Evolutionary conservation across 2,113 vertebrate genomes (phyloP).

Genomic region (Melanostigma gelatinosum): DNA sequence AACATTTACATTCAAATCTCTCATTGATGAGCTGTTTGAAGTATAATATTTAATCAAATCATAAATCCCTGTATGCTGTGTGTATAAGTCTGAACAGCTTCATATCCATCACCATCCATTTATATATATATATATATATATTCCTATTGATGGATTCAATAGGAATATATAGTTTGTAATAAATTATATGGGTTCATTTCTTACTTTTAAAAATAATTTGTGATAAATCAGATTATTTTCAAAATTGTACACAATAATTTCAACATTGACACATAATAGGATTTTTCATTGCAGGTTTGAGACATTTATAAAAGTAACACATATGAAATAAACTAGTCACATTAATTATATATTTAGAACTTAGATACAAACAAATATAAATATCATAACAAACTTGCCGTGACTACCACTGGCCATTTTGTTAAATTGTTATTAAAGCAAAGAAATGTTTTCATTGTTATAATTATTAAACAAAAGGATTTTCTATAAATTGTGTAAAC

Average conservation of each 20-base stretch:
- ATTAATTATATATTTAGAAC: conserved; percentile 1
- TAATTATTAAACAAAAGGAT: not conserved
- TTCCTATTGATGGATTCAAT: not conserved
- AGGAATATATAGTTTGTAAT: not conserved
- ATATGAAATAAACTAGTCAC: not conserved
- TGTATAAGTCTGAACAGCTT: not conserved
- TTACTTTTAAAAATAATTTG: not conserved
- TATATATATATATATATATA: not conserved
- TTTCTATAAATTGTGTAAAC: not conserved
- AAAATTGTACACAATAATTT: not conserved
- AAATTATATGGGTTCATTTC: not conserved
- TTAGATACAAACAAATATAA: conserved; percentile 4
- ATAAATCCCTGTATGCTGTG: not conserved
- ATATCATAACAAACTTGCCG: not conserved
- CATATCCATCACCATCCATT: not conserved
- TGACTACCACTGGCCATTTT: not conserved
- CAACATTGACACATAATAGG: not conserved
- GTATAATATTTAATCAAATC: not conserved
- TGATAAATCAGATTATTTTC: not conserved
- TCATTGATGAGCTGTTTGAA: not conserved
- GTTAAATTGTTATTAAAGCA: not conserved
- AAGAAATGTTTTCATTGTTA: not conserved
- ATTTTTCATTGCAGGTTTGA: not conserved
- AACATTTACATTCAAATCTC: not conserved
- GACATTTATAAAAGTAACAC: not conserved